These are phyloP conservation scores for Ennomos fuscantarius DNA, from an alignment of 2,888 invertebrate species.

Conservation along the genomic window DNA sequence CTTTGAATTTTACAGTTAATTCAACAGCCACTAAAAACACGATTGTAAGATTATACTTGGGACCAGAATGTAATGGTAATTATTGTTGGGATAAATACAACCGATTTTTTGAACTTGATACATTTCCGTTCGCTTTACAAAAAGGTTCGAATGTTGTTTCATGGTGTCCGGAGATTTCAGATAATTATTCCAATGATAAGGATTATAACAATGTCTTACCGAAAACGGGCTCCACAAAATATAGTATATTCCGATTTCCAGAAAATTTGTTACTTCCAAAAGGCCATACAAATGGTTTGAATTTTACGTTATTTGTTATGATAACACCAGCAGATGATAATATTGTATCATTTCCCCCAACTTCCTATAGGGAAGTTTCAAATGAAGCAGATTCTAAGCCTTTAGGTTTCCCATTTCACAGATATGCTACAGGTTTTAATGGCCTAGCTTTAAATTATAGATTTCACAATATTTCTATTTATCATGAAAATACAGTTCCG, in stretches of 20 bases:
- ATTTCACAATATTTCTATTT: slow-evolving; percentile 68
- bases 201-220: slow-evolving; percentile 55
- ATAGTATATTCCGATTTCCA: slow-evolving; percentile 66
- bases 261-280: slow-evolving; percentile 68
- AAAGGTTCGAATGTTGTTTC: slow-evolving; percentile 60
- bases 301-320: slow-evolving; percentile 71
- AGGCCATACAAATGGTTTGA: slow-evolving; percentile 65
- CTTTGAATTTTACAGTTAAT: slow-evolving; percentile 60
- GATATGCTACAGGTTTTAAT: slow-evolving; percentile 51
- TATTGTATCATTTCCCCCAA: slow-evolving; percentile 41
- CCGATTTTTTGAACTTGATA: slow-evolving; percentile 69
- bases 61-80: slow-evolving; percentile 60
- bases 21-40: slow-evolving; percentile 52
- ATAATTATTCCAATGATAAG: slow-evolving; percentile 58
- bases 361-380: slow-evolving; percentile 50
- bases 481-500: slow-evolving; percentile 55
- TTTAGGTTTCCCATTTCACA: slow-evolving; percentile 76
- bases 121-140: slow-evolving; percentile 53
- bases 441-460: slow-evolving; percentile 60
- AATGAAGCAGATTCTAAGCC: slow-evolving; percentile 61
- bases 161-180: slow-evolving; percentile 62
- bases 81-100: slow-evolving; percentile 60
- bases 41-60: slow-evolving; percentile 67
- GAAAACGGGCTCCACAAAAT: slow-evolving; percentile 17
- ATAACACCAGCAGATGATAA: slow-evolving; percentile 55